Conservation (phyloP, 1,140 invertebrate genomes). For the Cardiocondyla obscurior region DNA sequence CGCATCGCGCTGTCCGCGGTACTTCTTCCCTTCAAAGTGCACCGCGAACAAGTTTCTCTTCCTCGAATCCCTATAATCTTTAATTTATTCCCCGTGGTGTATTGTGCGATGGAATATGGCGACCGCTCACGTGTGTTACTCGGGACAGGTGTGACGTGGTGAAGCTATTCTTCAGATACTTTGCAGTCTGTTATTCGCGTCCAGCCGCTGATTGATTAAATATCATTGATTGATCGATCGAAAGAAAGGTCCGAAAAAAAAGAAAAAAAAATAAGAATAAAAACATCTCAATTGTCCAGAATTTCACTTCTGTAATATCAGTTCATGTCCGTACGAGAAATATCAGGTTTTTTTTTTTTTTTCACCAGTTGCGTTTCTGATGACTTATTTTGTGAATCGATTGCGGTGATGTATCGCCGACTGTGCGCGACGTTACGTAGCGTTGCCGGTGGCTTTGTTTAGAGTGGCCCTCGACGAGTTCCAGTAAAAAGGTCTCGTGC, state of each 20-base stretch:
- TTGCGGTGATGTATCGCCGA: conserved; percentile 16
- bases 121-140: conserved; percentile 19
- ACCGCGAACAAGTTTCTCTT: conserved; percentile 10
- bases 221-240: too few species aligned
- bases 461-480: conserved; percentile 32
- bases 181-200: not conserved
- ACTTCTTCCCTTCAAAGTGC: conserved; percentile 13
- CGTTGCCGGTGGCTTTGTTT: conserved; percentile 25
- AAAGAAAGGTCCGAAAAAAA: too few species aligned
- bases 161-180: not conserved
- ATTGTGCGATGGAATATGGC: conserved; percentile 38
- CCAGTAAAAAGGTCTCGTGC: conserved; percentile 38
- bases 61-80: not conserved
- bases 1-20: conserved; percentile 24
- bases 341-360: too few species aligned
- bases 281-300: too few species aligned
- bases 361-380: not conserved
- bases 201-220: not conserved
- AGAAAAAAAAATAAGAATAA: too few species aligned
- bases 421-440: not conserved
- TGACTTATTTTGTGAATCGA: conserved; percentile 38
- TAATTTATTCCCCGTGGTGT: conserved; percentile 2
- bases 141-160: not conserved
- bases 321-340: not conserved
- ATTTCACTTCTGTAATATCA: too few species aligned